phyloP scores from a whole-genome alignment of 2,888 invertebrate genomes.

The Rhagophthalmus giganteus region DNA sequence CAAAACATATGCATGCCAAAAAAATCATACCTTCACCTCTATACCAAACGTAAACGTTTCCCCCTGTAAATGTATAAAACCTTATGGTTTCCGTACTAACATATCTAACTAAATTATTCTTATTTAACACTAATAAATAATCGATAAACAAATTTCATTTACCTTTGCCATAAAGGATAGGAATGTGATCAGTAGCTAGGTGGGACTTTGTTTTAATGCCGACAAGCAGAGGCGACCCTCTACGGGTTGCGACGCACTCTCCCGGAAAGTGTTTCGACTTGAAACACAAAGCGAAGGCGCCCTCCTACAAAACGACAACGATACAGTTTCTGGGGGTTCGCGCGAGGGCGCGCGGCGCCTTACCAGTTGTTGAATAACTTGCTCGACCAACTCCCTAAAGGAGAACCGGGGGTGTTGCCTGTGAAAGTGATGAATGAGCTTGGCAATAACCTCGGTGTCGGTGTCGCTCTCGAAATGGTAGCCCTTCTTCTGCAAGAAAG shows the following conservation, averaged over 20 bases:
- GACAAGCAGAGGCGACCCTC: slow-evolving; percentile 95
- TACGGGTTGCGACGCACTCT: slow-evolving; percentile 93
- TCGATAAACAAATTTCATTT: slow-evolving; percentile 39
- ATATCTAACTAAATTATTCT: too few relatives aligned
- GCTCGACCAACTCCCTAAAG: slow-evolving; percentile 95
- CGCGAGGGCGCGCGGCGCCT: too few relatives aligned
- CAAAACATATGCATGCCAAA: too few relatives aligned
- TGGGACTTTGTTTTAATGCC: slow-evolving; percentile 96
- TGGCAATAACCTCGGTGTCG: slow-evolving; percentile 98
- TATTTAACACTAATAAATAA: neutral
- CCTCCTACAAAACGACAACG: slow-evolving; percentile 81
- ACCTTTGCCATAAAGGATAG: slow-evolving; percentile 96
- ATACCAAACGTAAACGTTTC: slow-evolving; percentile 19
- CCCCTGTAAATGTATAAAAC: slow-evolving; percentile 25
- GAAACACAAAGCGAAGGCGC: slow-evolving; percentile 97
- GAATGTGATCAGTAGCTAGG: slow-evolving; percentile 95
- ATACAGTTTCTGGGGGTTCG: too few relatives aligned
- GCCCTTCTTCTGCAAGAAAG: slow-evolving; percentile 88
- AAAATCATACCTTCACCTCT: slow-evolving; percentile 28
- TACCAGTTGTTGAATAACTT: slow-evolving; percentile 94
- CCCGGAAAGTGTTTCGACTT: slow-evolving; percentile 96
- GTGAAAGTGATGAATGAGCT: slow-evolving; percentile 92
- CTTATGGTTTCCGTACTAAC: slow-evolving; percentile 16
- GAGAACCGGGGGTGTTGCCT: slow-evolving; percentile 83
- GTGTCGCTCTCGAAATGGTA: slow-evolving; percentile 96